Evolutionary conservation across 2,113 vertebrate species (phyloP).

Genomic region (Gymnarchus niloticus): DNA sequence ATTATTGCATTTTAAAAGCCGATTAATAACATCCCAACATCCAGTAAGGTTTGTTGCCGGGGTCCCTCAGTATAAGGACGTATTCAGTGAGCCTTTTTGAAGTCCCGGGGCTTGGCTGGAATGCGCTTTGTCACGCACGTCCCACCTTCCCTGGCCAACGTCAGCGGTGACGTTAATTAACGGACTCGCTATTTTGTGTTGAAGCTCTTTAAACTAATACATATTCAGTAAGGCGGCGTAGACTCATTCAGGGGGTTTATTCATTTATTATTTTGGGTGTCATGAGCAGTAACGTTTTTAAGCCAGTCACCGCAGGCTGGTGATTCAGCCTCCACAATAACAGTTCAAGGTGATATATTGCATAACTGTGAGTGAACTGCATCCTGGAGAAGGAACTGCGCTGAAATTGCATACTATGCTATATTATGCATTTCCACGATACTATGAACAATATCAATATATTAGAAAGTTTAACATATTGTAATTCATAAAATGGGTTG

Average conservation of each 20-base stretch:
- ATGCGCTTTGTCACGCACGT: not conserved
- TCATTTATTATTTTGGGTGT: not conserved
- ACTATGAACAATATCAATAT: not conserved
- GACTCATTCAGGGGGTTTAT: not conserved
- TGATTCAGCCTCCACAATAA: conserved; percentile 15
- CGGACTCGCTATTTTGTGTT: not conserved
- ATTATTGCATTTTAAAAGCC: not conserved
- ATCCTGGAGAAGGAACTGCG: not conserved
- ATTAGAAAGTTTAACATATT: not conserved
- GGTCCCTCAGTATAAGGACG: no score
- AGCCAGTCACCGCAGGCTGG: conserved; percentile 10
- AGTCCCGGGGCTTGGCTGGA: not conserved
- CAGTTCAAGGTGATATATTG: conserved; percentile 33
- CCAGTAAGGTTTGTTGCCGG: not conserved
- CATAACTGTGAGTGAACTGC: conserved; percentile 17
- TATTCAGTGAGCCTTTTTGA: not conserved
- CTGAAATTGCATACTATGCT: not conserved
- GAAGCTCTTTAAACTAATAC: not conserved
- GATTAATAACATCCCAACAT: not conserved
- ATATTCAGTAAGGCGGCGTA: not conserved
- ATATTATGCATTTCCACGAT: not conserved
- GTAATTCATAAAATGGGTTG: not conserved
- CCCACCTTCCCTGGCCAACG: not conserved
- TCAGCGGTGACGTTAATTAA: conserved; percentile 18
- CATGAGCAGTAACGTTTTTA: not conserved